Conservation (phyloP, 2,113 vertebrate genomes). For the Bufo gargarizans region DNA sequence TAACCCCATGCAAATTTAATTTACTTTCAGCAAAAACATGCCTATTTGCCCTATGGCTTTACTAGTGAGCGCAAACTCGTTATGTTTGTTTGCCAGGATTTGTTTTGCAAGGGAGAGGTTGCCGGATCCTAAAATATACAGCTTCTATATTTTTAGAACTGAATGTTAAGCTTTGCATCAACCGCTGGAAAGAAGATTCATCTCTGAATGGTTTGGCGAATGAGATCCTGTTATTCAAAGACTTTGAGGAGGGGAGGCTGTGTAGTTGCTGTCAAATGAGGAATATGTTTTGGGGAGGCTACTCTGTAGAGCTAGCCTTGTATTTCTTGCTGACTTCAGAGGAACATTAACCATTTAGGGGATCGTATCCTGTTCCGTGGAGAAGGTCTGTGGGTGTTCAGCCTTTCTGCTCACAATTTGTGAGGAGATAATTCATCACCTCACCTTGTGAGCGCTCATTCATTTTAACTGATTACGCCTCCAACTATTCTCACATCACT, state of each 20-base stretch:
- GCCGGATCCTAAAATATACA: constrained; percentile 4
- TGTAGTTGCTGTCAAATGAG: background rate
- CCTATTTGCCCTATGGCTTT: background rate
- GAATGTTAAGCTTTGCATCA: constrained; percentile 12
- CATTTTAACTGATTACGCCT: constrained; percentile 91
- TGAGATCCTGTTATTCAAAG: constrained; percentile 6
- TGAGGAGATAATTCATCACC: constrained; percentile 78
- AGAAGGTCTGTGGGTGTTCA: constrained; percentile 71
- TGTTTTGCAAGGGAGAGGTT: constrained; percentile 11
- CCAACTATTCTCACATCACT: constrained; percentile 87
- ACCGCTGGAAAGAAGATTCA: constrained; percentile 22
- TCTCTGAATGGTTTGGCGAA: constrained; percentile 15
- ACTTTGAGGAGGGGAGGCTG: background rate
- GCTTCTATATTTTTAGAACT: constrained; percentile 22
- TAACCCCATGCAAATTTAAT: background rate
- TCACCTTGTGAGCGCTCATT: constrained; percentile 83
- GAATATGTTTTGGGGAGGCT: background rate
- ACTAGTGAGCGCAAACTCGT: background rate
- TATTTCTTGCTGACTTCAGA: background rate
- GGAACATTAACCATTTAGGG: background rate
- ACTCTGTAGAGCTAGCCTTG: background rate
- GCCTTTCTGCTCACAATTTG: constrained; percentile 78
- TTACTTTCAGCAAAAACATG: background rate
- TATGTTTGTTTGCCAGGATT: background rate
- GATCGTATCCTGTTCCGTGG: constrained; percentile 61